Base-by-base conservation (phyloP, 2,888 invertebrate species). In the Brachylomia viminalis region DNA sequence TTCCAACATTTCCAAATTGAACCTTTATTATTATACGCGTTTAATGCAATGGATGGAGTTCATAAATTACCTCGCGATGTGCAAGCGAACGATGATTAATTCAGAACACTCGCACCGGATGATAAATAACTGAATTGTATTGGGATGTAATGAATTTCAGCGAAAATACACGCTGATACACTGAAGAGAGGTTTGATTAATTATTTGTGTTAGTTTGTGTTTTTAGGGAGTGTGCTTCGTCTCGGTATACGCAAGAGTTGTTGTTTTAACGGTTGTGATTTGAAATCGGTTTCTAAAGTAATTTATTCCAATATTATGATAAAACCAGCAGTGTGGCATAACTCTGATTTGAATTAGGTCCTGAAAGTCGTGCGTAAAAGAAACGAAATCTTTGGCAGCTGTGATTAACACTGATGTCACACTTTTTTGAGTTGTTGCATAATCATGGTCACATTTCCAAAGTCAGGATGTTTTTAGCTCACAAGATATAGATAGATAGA, bases 71-170 rank as follows among this genome's bases (percentile, higher is more conserved):
- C 68, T 77, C 69, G 62, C 68, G 72, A 74, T 75, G 68, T 82
- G 84, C 72, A 75, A 75, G 72, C 72, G 38, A 64, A 77, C 68
- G 67, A 77, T 87, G 80, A 87, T 87, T 86, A 87, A 87, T 87
- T 82, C 75, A 65, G 67, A 71, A 62, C 72, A 73, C 67, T 74
- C 65, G 66, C 52, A 77, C 70, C 67, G 72, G 75, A 80, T 86
- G 74, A 87, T 87, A 87, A 86, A 87, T 87, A 87, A 86, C 74
- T 49, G 64, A 65, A 77, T 81, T 80, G 80, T 82, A 76, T 80
- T 72, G 68, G 70, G 45, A 52, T 62, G 27, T 78, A 81, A 80
- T 82, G 72, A 87, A 86, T 82, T 87, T 58, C 78, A 67, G 76
- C 6, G 64, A 71, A 79, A 84, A 82, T 84, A 77, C 72, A 47